phyloP scores from a whole-genome alignment of 2,797 vertebrate species.

The Gorsachius magnificus region DNA sequence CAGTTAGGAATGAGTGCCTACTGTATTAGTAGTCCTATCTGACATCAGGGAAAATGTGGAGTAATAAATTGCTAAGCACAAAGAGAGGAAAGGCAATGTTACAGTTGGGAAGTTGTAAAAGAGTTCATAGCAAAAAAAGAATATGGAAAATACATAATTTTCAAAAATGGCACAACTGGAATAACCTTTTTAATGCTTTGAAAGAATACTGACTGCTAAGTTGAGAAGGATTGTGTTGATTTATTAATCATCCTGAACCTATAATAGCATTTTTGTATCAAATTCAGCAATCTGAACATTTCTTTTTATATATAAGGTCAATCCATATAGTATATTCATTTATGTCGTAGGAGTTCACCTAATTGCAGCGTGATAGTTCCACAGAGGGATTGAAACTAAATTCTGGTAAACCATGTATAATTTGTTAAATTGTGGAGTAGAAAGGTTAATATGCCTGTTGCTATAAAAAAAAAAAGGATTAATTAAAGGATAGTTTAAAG shows the following conservation, averaged over 20 bases:
- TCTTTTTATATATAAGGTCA: background rate
- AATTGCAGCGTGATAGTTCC: background rate
- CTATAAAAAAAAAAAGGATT: background rate
- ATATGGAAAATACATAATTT: background rate
- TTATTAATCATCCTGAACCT: background rate
- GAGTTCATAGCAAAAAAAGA: background rate
- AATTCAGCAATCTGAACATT: background rate
- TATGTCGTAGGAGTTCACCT: background rate
- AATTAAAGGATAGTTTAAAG: background rate
- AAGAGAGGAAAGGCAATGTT: background rate
- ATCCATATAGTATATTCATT: background rate
- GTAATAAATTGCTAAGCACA: background rate
- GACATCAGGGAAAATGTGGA: background rate
- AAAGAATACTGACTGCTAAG: background rate
- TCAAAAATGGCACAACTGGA: background rate
- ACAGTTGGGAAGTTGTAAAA: background rate
- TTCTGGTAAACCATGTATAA: background rate
- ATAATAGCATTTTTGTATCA: background rate
- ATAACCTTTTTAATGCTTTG: background rate
- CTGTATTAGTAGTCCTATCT: background rate
- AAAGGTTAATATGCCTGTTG: background rate
- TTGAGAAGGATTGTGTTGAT: background rate
- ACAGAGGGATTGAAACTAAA: background rate
- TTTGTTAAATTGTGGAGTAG: background rate
- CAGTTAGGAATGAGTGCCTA: background rate